Conservation (phyloP, 2,113 vertebrate genomes). For the Ceyx margarethae region DNA sequence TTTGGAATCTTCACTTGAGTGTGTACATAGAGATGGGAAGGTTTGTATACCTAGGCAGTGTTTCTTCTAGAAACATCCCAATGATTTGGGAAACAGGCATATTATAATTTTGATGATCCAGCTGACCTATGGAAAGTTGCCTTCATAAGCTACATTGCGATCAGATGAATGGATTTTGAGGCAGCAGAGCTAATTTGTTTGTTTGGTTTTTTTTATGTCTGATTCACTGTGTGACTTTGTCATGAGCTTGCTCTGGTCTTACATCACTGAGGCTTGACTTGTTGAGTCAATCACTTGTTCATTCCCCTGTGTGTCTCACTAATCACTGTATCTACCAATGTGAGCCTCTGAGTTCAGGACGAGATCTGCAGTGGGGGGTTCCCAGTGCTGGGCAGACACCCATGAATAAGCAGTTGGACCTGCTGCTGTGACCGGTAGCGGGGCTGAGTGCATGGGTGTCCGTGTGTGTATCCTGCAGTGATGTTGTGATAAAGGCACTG, state of each 20-base stretch:
- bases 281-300: neutral
- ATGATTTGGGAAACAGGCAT: neutral
- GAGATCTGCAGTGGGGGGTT: neutral
- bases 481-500: neutral
- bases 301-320: neutral
- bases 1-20: neutral
- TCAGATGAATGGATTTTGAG: neutral
- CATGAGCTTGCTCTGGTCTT: neutral
- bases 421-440: neutral
- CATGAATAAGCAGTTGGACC: neutral
- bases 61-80: neutral
- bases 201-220: neutral
- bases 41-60: neutral
- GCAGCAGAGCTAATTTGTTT: neutral
- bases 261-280: neutral
- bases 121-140: neutral
- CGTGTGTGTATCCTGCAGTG: neutral
- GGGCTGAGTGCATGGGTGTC: neutral
- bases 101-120: neutral
- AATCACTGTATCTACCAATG: rapidly evolving
- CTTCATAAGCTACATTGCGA: neutral
- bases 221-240: neutral
- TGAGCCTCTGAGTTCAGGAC: neutral
- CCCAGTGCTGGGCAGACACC: neutral
- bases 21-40: neutral